Evolutionary conservation across 1,140 invertebrate genomes (phyloP), one percentile per base, ranked within the genome.

Genomic region (Fopius arisanus): DNA sequence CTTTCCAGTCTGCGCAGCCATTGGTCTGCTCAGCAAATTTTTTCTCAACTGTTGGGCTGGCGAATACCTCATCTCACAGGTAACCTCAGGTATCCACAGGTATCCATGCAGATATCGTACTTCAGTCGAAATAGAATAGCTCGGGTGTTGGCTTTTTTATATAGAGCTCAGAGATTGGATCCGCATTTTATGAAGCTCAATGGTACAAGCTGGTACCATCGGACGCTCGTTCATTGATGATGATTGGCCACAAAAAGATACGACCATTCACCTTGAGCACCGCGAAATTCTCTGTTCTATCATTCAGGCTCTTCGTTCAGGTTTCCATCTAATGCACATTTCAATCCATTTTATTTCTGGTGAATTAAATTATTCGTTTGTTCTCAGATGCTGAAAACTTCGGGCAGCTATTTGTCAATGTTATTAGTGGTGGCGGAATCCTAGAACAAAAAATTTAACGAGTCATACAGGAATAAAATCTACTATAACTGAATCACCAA

Each of bases 191-290:
- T 41, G 76, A 37, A 80, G 79, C 40, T 28, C 79, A 37, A 1
- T 86, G 84, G 84, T 83, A 82, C 41, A 75, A 78, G 12, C 79
- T 79, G 12, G 19, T 72, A 19, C 67, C 48, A 7, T 7, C 16
- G 2, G 62, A 80, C 31, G 31, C 77, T 5, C 82, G 75, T 77
- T 66, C 67, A 59, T 16, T 86, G 14, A 69, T 81, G 33, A 62
- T 84, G 12, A 67, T 84, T n/a, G 82, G 82, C 73, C 68, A 79
- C 62, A 72, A 80, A 31, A 75, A 78, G 3, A 78, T 75, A 31
- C 76, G 74, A 62, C 81, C 84, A 23, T 43, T 82, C 21, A 62
- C 72, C 62, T 63, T 84, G 14, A 84, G 78, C 33, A 81, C 82
- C 26, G 80, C 78, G 26, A 84, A 82, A 75, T 82, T 84, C 73